Base-by-base conservation (phyloP, 2,113 vertebrate species). In the Podarcis raffonei region DNA sequence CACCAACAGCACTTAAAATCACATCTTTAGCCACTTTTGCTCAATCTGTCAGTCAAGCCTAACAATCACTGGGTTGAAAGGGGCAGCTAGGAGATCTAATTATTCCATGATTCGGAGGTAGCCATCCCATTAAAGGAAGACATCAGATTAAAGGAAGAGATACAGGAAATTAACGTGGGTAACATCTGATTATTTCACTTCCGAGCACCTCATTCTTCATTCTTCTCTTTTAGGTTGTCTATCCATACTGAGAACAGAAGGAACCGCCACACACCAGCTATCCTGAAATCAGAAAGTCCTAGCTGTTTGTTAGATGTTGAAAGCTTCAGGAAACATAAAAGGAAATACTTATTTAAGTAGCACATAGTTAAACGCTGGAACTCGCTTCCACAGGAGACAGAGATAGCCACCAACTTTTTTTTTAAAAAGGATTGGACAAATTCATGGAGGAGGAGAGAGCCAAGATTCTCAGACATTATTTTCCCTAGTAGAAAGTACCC, bases 61-160 rank as follows among this genome's bases (percentile, higher is more conserved):
- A 84, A 86, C 82, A 81, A 48, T 4, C 75, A 39, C 0, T 0
- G 0, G 35, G 4, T 91, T 84, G 86, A 69, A 92, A 84, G 57
- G 71, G 8, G 16, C 4, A 87, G 53, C 8, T 74, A 69, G 62
- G 48, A 90, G 78, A 77, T 90, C 30, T 92, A 88, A 92, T 93
- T 92, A 83, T 8, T 91, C 6, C 27, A 1, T 9, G 90, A 0
- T 4, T 16, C 5, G 81, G 68, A 66, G 18, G 74, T 87, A 71
- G 20, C 4, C 23, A 0, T 90, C 81, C 59, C 57, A 76, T 88
- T 68, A 86, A 78, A 68, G 25, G 81, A 6, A 89, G 53, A 66
- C 81, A 62, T 91, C 77, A 90, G 18, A 83, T 88, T 74, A 62
- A 82, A 32, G 27, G 42, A 87, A 90, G 39, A 85, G 59, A 82